Conservation (phyloP, 2,113 vertebrate genomes). For the Eupsittula cactorum region DNA sequence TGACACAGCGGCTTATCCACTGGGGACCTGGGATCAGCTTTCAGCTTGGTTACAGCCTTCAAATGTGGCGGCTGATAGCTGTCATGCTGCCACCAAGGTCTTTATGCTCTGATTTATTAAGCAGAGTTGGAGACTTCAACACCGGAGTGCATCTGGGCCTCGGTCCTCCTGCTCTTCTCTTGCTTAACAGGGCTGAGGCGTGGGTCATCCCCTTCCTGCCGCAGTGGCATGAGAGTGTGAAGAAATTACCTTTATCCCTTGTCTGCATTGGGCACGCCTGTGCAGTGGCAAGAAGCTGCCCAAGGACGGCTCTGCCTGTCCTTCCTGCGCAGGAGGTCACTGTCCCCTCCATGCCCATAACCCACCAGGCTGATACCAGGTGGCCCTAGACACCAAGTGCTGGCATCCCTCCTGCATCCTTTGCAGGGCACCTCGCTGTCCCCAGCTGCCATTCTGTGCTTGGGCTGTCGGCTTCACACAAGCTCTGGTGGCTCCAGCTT, state of each 20-base stretch:
- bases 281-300: neutral
- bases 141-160: neutral
- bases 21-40: constrained; percentile 51
- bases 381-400: neutral
- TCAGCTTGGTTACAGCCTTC: constrained; percentile 49
- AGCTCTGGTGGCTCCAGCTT: neutral
- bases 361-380: neutral
- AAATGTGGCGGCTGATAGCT: constrained; percentile 59
- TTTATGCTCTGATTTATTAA: constrained; percentile 67
- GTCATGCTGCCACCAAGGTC: constrained; percentile 56
- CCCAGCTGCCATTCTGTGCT: neutral
- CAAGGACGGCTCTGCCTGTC: neutral
- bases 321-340: neutral
- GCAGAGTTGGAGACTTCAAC: constrained; percentile 8
- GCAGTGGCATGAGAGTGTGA: neutral
- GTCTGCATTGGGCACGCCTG: neutral
- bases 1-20: constrained; percentile 58
- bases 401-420: neutral
- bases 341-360: rapidly evolving
- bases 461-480: neutral
- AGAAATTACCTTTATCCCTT: neutral
- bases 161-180: neutral
- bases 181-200: neutral
- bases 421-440: neutral
- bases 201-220: neutral